Percentiles rank a stretch among this genome's conserved stretches.
phyloP scores from a whole-genome alignment of 2,888 invertebrate species.

The Allophyes oxyacanthae region DNA sequence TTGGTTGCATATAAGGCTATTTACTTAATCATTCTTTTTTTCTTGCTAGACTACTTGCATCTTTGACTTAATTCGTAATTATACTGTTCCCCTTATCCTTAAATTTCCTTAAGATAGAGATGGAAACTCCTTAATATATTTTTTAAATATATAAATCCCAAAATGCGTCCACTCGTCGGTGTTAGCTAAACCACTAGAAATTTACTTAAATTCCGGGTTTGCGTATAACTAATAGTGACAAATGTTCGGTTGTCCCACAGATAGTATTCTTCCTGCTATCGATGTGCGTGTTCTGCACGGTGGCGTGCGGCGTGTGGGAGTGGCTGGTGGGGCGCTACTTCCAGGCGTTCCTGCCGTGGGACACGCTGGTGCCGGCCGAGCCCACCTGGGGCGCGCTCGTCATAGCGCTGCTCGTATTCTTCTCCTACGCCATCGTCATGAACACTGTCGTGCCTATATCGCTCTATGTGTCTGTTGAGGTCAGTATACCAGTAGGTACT shows the following conservation, averaged over 20 bases:
- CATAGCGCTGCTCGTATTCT: slow-evolving; percentile 98
- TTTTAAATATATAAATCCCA: too few relatives aligned
- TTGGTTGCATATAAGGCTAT: too few relatives aligned
- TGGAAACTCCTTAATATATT: too few relatives aligned
- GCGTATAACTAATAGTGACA: too few relatives aligned
- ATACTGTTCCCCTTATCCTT: too few relatives aligned
- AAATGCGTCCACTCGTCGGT: too few relatives aligned
- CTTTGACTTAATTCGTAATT: too few relatives aligned
- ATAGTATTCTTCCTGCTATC: slow-evolving; percentile 99
- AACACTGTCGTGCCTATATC: slow-evolving; percentile 99
- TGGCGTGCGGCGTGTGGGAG: slow-evolving; percentile 99
- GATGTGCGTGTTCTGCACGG: slow-evolving; percentile 99
- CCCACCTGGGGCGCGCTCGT: slow-evolving; percentile 95
- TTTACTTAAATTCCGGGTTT: too few relatives aligned
- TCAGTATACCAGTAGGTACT: slow-evolving; percentile 70
- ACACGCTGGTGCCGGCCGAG: slow-evolving; percentile 95
- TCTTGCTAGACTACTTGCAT: too few relatives aligned
- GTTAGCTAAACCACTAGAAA: too few relatives aligned
- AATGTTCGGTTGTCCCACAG: slow-evolving; percentile 82
- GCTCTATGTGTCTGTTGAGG: slow-evolving; percentile 98
- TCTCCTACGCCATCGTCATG: slow-evolving; percentile 99
- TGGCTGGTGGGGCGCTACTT: slow-evolving; percentile 97
- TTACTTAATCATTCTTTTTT: too few relatives aligned
- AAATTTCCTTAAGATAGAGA: too few relatives aligned
- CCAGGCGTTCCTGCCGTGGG: slow-evolving; percentile 97